These are phyloP conservation scores for Mastomys natalensis DNA, from an alignment of 2,113 vertebrate genomes.

Conservation along the genomic window DNA sequence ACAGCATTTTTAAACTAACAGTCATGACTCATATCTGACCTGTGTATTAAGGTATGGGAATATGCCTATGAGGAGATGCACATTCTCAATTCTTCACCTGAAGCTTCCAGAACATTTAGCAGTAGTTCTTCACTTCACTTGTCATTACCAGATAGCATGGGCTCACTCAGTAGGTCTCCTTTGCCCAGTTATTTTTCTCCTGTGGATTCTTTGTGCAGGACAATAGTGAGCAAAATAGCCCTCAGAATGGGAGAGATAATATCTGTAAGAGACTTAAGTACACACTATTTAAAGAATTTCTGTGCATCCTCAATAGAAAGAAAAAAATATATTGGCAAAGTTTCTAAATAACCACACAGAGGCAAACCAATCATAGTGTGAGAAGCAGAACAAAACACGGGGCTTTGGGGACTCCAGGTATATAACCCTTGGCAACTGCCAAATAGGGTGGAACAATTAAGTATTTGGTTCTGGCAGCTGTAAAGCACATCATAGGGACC, in stretches of 20 bases:
- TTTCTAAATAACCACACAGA: neutral
- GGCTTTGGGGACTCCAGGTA: neutral
- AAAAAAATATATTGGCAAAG: neutral
- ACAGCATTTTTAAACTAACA: neutral
- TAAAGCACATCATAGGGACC: neutral
- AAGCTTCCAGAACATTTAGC: neutral
- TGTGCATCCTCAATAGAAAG: neutral
- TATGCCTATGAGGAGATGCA: neutral
- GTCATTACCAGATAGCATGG: neutral
- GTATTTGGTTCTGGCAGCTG: neutral
- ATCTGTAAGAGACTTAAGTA: neutral
- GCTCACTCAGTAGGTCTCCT: neutral
- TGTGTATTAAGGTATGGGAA: neutral
- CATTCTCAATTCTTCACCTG: neutral
- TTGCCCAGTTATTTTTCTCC: neutral
- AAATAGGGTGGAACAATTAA: neutral
- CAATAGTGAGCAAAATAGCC: neutral
- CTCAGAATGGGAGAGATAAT: neutral
- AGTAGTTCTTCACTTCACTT: neutral
- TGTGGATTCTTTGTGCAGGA: neutral
- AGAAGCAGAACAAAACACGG: neutral
- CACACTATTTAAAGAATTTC: neutral
- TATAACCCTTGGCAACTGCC: neutral
- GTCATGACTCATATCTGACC: conserved; percentile 1
- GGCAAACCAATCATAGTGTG: neutral